Evolutionary conservation across 1,140 invertebrate species (phyloP), one percentile per base, ranked within the genome.

Genomic region (Drosophila sulfurigaster): DNA sequence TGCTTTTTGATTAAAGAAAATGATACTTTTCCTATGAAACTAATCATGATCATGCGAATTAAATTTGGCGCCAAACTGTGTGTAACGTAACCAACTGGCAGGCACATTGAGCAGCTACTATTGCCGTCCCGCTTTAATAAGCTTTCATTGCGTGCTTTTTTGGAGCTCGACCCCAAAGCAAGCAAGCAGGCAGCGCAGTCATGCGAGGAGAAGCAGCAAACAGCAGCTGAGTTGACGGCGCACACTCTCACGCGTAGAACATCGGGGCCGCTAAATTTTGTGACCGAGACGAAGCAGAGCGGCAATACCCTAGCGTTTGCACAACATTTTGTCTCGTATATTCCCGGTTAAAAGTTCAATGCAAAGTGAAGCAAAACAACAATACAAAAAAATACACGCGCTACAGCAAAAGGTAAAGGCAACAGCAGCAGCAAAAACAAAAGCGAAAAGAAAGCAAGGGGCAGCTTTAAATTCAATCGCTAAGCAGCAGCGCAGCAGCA

Each of bases 261-360:
- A 56, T 46, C 67, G 72, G 64, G 68, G 65, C 71, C 72, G 72
- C 72, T 70, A 71, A 63, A 64, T 57, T 25, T 63, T 62, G 49
- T 74, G 49, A 69, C 65, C 51, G 59, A 71, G 46, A 45, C 51
- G 59, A 71, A 35, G 35, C 63, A 28, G 72, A 70, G 68, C 59
- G 74, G 68, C 68, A 43, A 41, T 72, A 46, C 49, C 48, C 49
- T 49, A 64, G 56, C 71, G 71, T 60, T 81, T 75, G 66, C 62
- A 69, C 76, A 78, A 75, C 49, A 65, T 58, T 67, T 70, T 65
- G 68, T 68, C 60, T 59, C 66, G 52, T 62, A 69, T 57, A 76
- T 76, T 82, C 73, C 82, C 82, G 79, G 77, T 82, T 80, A 78
- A 86, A 85, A 79, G 79, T 87, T 87, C 79, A 87, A 80, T 78